These are phyloP conservation scores for Aramus guarauna DNA, from an alignment of 2,113 vertebrate genomes.

Conservation along the genomic window DNA sequence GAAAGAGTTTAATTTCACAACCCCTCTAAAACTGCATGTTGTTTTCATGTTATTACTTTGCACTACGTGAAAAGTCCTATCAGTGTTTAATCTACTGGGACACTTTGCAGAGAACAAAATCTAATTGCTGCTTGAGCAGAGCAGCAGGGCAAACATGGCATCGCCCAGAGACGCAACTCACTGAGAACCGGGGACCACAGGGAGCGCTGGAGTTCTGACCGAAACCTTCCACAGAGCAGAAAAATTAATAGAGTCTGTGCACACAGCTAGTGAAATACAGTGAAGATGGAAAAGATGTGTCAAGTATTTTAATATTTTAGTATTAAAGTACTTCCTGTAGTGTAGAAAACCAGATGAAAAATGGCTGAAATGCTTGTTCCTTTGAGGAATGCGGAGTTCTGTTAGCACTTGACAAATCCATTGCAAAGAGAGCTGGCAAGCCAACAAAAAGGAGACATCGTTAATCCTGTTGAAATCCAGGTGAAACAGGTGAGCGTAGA, in stretches of 20 bases:
- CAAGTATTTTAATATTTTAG: neutral
- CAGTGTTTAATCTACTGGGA: neutral
- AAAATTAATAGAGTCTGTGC: neutral
- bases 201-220: neutral
- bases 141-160: fast-evolving
- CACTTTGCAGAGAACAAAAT: neutral
- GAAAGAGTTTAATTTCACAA: neutral
- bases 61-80: neutral
- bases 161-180: neutral
- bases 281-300: neutral
- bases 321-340: neutral
- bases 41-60: neutral
- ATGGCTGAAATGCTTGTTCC: neutral
- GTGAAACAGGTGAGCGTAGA: neutral
- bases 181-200: neutral
- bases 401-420: neutral
- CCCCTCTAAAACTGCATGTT: neutral
- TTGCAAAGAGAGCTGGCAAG: neutral
- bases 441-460: neutral
- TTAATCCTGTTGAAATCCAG: neutral
- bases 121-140: neutral
- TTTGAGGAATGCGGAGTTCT: neutral
- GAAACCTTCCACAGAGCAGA: neutral
- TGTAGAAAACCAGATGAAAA: neutral
- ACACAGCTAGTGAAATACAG: neutral